These are phyloP conservation scores for Brachionus sp. DNA, from an alignment of 1,140 invertebrate species.

Conservation along the genomic window DNA sequence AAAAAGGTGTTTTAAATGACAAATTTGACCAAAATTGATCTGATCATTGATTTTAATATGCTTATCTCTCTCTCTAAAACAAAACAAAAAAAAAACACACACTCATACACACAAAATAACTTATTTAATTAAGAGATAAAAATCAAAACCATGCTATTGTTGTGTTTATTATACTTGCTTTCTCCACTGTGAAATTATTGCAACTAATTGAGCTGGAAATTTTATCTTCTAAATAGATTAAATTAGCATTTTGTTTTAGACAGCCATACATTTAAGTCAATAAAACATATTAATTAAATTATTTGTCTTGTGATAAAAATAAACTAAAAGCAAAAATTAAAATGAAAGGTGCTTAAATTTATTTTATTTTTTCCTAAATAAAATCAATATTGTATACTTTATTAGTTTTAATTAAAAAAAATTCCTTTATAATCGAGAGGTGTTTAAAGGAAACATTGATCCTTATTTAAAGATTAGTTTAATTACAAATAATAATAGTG, in stretches of 20 bases:
- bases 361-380: neutral
- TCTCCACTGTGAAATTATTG: neutral
- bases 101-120: neutral
- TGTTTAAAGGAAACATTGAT: neutral
- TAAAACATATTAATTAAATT: neutral
- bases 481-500: neutral
- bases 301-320: neutral
- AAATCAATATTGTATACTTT: neutral
- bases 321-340: neutral
- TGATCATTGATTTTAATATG: neutral
- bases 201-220: neutral
- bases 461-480: neutral
- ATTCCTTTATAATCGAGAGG: neutral
- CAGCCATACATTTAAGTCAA: neutral
- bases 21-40: neutral
- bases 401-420: neutral
- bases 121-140: slow-evolving; percentile 5
- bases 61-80: neutral
- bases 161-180: neutral
- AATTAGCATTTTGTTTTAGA: neutral
- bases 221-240: neutral
- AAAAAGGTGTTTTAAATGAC: neutral
- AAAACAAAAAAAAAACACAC: neutral
- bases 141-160: slow-evolving; percentile 6
- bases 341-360: too few species aligned